Evolutionary conservation across 2,888 invertebrate genomes (phyloP), one percentile per base, ranked within the genome.

Genomic region (Suillia variegata): DNA sequence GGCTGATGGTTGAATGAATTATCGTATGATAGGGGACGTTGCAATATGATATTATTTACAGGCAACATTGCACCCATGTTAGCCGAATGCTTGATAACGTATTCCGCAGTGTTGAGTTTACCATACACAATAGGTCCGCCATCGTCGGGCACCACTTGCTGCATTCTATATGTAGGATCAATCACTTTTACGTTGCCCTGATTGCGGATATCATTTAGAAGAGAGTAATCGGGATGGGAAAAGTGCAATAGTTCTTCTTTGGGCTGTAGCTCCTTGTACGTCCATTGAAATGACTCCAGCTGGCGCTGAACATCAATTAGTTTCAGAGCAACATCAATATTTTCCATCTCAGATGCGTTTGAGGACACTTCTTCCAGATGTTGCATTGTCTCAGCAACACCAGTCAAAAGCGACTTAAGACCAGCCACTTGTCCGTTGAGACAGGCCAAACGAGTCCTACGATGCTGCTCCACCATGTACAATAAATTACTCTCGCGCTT

Each of bases 401-500:
- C 88, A 0, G 87, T 84, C 20, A 91, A 83, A 8, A 89, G 89
- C 1, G 86, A 85, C 63, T 89, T 87, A 2, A 94, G 80, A 0
- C 89, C 89, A 58, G 93, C 91, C 83, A 90, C 87, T 79, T 94
- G 92, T 59, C 88, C 85, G 55, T 88, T 85, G 54, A 94, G 79
- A 26, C 89, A 85, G 68, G 87, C 87, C 70, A 89, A 84, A 79
- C 94, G 93, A 48, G 88, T 83, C 67, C 86, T 84, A 18, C 88
- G 85, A 71, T 87, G 84, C 70, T 89, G 89, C 69, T 93, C 91
- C 21, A 95, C 89, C 70, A 87, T 87, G 31, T 87, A 87, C 49
- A 95, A 77, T 21, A 95, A 83, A 70, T 91, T 89, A 51, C 88
- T 86, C 76, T 94, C 92, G 21, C 94, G 86, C 66, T 92, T 90